Percentiles rank a stretch among this genome's conserved stretches.
phyloP scores from a whole-genome alignment of 2,113 vertebrate genomes.

The Toxostoma redivivum region DNA sequence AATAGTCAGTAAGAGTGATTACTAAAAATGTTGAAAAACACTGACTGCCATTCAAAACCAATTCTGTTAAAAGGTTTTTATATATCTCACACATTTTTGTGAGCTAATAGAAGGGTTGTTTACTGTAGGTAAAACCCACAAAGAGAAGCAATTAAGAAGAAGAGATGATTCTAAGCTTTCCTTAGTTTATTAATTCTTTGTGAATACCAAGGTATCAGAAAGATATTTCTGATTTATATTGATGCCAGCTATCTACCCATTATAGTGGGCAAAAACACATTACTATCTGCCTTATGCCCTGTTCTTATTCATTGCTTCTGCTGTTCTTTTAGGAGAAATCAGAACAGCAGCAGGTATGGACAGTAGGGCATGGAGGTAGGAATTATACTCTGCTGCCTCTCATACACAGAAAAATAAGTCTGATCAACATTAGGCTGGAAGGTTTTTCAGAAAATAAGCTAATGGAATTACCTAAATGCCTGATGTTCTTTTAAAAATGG shows the following conservation, averaged over 20 bases:
- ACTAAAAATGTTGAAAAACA: constrained; percentile 55
- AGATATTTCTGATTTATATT: not conserved
- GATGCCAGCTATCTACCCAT: not conserved
- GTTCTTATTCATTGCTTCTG: not conserved
- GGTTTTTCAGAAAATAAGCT: not conserved
- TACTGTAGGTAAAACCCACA: constrained; percentile 34
- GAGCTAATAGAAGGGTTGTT: constrained; percentile 38
- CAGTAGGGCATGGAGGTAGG: not conserved
- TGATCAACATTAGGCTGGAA: not conserved
- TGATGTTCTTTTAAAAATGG: not conserved
- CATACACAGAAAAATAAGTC: not conserved
- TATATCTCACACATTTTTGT: constrained; percentile 29
- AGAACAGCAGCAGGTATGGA: not conserved
- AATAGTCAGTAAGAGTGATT: constrained; percentile 41
- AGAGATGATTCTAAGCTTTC: not conserved
- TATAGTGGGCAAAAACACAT: not conserved
- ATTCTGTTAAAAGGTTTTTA: constrained; percentile 56
- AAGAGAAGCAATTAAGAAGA: constrained; percentile 4
- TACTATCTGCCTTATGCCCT: not conserved
- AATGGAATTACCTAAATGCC: not conserved
- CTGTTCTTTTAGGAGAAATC: not conserved
- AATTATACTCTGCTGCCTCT: not conserved
- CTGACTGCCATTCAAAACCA: constrained; percentile 38
- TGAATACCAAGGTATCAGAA: not conserved
- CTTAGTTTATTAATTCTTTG: not conserved